Base-by-base conservation (phyloP, 1,140 invertebrate genomes). In the Drosophila rufa region DNA sequence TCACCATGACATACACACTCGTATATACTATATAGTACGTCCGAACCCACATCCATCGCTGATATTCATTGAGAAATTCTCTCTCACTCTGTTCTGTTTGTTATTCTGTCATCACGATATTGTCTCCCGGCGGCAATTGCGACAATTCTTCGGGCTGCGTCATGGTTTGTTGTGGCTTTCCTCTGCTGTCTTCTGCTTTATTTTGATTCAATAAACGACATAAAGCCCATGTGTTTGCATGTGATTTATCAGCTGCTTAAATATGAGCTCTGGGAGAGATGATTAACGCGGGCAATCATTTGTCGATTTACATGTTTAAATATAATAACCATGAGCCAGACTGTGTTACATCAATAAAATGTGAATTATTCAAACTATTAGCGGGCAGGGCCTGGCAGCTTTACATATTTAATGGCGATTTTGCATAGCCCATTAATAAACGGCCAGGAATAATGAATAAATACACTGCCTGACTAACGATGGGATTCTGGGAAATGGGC, bases 121-220 rank as follows among this genome's bases (percentile, higher is more conserved):
- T 50, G 45, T 36, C 51, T 58, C 67, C 48, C 53, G 57, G 17
- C 66, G 61, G 45, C 81, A 84, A 71, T 90, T 89, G 81, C 67
- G 85, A 89, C 86, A 82, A 85, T 89, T 90, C 87, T 82, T 79
- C 43, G 70, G 46, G 42, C 81, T 82, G 74, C 85, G 85, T 89
- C 85, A 89, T 70, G 48, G 61, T 79, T 86, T 90, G 74, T 85
- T 90, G 59, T 78, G 78, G 67, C 56, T 74, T 70, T 67, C 36
- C 45, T 36, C 33, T 15, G 33, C 17, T 38, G 12, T 4, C 4
- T 55, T 42, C 4, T 33, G 19, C 33, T 71, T 60, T 75, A 60
- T 74, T 74, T 73, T 51, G n/a, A 70, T 46, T 55, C 17, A 60
- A 61, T 74, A 62, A 25, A 57, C 67, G 50, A 76, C 8, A 61